Evolutionary conservation across 2,113 vertebrate genomes (phyloP).

Genomic region (Takifugu flavidus): DNA sequence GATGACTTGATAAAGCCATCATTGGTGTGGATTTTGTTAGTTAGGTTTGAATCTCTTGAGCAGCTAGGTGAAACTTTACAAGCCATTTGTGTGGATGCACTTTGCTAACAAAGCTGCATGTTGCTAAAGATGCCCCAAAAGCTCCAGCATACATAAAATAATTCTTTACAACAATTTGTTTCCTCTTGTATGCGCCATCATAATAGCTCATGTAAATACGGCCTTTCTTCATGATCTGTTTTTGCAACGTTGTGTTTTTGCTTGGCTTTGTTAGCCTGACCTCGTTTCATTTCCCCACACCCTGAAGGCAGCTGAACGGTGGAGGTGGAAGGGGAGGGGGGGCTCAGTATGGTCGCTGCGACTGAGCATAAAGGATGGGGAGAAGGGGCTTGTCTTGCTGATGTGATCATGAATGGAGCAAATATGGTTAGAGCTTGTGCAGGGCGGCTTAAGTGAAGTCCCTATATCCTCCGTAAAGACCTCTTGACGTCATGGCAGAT

Average conservation of each 20-base stretch:
- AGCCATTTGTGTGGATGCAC: constrained; percentile 47
- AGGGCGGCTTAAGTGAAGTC: constrained; percentile 36
- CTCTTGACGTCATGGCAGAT: constrained; percentile 30
- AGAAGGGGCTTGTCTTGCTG: constrained; percentile 24
- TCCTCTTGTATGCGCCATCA: too few species aligned
- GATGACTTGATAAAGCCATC: background rate
- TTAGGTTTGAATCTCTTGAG: background rate
- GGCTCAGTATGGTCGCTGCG: constrained; percentile 35
- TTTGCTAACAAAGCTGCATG: constrained; percentile 23
- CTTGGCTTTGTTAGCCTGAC: constrained; percentile 65
- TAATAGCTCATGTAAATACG: too few species aligned
- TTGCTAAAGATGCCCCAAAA: too few species aligned
- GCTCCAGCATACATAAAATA: background rate
- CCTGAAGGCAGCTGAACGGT: constrained; percentile 45
- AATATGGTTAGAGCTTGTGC: constrained; percentile 9
- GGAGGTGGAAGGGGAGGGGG: constrained; percentile 20
- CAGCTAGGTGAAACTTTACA: constrained; percentile 17
- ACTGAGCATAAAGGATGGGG: constrained; percentile 21
- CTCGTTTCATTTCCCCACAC: constrained; percentile 53
- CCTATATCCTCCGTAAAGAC: constrained; percentile 34
- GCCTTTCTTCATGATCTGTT: constrained; percentile 7
- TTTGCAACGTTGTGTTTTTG: constrained; percentile 24
- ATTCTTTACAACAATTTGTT: too few species aligned
- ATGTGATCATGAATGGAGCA: constrained; percentile 35
- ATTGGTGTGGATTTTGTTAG: too few species aligned